Evolutionary conservation across 2,888 invertebrate genomes (phyloP), one percentile per base, ranked within the genome.

Genomic region (Acrobasis repandana): DNA sequence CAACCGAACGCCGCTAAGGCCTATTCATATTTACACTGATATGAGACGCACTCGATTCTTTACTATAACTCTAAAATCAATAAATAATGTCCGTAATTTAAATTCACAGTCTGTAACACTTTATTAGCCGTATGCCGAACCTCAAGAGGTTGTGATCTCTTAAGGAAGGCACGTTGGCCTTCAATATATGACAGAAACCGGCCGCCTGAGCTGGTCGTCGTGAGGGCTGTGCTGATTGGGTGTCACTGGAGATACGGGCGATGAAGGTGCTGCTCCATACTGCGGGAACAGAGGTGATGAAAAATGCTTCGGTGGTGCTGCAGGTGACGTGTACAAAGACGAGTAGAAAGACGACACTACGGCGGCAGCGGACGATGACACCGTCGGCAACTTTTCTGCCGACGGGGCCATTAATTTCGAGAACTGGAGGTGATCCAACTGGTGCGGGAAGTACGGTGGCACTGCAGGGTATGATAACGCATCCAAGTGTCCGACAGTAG

Each of bases 391-490:
- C 76, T 84, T 91, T 69, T 83, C 92, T 70, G 80, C 82, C 70
- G 89, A 78, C 65, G 92, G 92, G 14, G 90, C 92, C 79, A 94
- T 94, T 67, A 94, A 84, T 79, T 93, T 95, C 70, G 91, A 94
- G 84, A 93, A 94, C 81, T 94, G 94, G 63, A 94, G 87, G 64
- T 93, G 94, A 83, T 94, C 95, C 84, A 95, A 94, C 56, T 96
- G 95, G 33, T 96, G 95, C 56, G 96, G 95, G 83, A 96, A 96
- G 84, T 96, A 96, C 1, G 95, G 94, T 1, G 96, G 93, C 81
- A 96, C 92, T 28, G 94, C 95, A 0, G 93, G 85, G 80, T 95
- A 95, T 63, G 94, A 93, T 58, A 95, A 86, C 56, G 93, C 93
- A 63, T 95, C 95, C 58, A 93, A 75, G n/a, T 93, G 92, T 14